phyloP scores from a whole-genome alignment of 2,113 vertebrate genomes.

The Vicugna pacos region DNA sequence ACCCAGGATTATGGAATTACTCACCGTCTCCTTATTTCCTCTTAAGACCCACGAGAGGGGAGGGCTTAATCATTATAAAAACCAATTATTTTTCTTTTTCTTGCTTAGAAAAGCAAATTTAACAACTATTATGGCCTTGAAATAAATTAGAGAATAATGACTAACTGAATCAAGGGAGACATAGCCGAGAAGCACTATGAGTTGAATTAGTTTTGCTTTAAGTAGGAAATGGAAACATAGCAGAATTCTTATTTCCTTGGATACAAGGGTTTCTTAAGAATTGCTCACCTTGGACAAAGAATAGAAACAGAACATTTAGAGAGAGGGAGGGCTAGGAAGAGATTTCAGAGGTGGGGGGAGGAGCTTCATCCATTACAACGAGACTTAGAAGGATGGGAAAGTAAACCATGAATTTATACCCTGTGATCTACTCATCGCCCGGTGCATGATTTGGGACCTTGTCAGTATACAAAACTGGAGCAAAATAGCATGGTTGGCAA shows the following conservation, averaged over 20 bases:
- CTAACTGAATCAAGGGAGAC: constrained; percentile 55
- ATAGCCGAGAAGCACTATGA: neutral
- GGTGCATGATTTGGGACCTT: neutral
- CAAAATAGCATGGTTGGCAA: neutral
- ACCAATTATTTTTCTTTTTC: neutral
- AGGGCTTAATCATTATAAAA: neutral
- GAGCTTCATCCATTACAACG: neutral
- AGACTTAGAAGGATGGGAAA: neutral
- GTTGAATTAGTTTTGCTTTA: constrained; percentile 46
- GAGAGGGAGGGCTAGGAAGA: neutral
- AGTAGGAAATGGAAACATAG: constrained; percentile 46
- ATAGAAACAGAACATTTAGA: neutral
- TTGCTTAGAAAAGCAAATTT: constrained; percentile 25
- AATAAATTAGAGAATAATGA: constrained; percentile 43
- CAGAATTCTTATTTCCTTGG: constrained; percentile 2
- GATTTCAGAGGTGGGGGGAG: neutral
- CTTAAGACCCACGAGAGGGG: neutral
- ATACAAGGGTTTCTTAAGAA: neutral
- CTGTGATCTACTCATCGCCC: neutral
- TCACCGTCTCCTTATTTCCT: neutral
- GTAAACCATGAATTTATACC: neutral
- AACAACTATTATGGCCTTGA: constrained; percentile 19
- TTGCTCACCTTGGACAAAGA: neutral
- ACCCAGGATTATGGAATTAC: neutral
- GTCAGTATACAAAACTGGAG: neutral